phyloP scores from a whole-genome alignment of 2,797 vertebrate species.

The Peromyscus melanophrys region DNA sequence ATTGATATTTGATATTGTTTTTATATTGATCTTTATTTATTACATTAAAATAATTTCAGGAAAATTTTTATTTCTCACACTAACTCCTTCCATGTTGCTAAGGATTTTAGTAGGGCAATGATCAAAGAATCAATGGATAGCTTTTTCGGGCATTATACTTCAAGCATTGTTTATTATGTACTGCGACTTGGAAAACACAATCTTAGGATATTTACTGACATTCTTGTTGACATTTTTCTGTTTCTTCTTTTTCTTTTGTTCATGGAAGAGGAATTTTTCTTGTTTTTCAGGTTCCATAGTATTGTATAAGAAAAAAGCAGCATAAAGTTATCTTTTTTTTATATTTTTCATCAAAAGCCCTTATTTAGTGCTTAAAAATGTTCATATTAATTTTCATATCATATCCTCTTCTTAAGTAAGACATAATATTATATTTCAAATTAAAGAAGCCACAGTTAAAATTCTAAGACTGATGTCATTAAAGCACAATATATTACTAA shows the following conservation, averaged over 20 bases:
- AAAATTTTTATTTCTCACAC: background rate
- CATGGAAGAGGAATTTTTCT: background rate
- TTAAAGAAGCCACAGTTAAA: background rate
- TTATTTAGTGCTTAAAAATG: background rate
- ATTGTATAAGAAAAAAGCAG: background rate
- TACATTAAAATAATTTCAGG: background rate
- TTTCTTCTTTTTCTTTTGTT: background rate
- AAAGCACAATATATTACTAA: constrained; percentile 2
- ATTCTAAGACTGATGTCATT: constrained; percentile 21
- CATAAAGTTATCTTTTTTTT: background rate
- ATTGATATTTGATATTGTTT: background rate
- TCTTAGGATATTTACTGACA: constrained; percentile 9
- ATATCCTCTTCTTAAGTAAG: background rate
- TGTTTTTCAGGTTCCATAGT: background rate
- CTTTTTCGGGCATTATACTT: background rate
- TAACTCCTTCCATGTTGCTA: background rate
- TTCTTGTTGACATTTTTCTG: background rate
- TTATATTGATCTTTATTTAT: background rate
- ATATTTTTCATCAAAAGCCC: background rate
- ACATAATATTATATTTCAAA: background rate
- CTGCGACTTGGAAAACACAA: background rate
- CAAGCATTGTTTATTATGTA: background rate
- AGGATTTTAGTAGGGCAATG: background rate
- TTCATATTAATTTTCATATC: background rate
- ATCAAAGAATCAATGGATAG: background rate